A percentile compares a stretch with the other conserved stretches of the same genome.
These are phyloP conservation scores for Drosophila yooni DNA, from an alignment of 2,888 invertebrate species.

Conservation along the genomic window DNA sequence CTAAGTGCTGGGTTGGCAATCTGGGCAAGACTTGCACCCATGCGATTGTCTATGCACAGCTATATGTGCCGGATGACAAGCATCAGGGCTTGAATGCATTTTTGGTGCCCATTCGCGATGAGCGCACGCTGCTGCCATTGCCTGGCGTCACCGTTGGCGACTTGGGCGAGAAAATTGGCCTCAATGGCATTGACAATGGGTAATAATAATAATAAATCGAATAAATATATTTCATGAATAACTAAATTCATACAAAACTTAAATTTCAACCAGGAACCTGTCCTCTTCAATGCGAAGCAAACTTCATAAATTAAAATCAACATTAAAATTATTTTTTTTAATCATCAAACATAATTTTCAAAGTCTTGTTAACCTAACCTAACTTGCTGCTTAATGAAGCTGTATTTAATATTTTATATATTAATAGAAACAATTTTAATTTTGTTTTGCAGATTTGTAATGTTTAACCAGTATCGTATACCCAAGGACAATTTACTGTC, in stretches of 20 bases:
- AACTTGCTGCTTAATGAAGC: not conserved
- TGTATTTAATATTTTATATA: not conserved
- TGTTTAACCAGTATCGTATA: slow-evolving; percentile 92
- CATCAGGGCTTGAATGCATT: slow-evolving; percentile 95
- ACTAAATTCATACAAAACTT: not conserved
- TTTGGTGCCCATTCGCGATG: slow-evolving; percentile 93
- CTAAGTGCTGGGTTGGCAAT: slow-evolving; percentile 91
- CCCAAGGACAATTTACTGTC: slow-evolving; percentile 93
- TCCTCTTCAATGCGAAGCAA: not conserved
- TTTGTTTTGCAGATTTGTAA: slow-evolving; percentile 87
- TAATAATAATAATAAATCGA: slow-evolving; percentile 74
- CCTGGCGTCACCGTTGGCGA: slow-evolving; percentile 95
- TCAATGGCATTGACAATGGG: slow-evolving; percentile 98
- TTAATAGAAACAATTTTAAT: not conserved
- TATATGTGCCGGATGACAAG: slow-evolving; percentile 91
- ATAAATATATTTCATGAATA: not conserved
- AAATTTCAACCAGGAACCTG: not conserved
- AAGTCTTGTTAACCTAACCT: not conserved
- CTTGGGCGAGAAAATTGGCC: slow-evolving; percentile 95
- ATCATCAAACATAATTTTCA: not conserved
- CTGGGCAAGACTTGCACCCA: slow-evolving; percentile 93
- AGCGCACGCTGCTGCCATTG: slow-evolving; percentile 89
- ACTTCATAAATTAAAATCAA: not conserved
- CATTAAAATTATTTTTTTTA: not conserved
- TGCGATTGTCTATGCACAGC: slow-evolving; percentile 94